Base-by-base conservation (phyloP, 2,888 invertebrate genomes). In the Epiblema foenella region DNA sequence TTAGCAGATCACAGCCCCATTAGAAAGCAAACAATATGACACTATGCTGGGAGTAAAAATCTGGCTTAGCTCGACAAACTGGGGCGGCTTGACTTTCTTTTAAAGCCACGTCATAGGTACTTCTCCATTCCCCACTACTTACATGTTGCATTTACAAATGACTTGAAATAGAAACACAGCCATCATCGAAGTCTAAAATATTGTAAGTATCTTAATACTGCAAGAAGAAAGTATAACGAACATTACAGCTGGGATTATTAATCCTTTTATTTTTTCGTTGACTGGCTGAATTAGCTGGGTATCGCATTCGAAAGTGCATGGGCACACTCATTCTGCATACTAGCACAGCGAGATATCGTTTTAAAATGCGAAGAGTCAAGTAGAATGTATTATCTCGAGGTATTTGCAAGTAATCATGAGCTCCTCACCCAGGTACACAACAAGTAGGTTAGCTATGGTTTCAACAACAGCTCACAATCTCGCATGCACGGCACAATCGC, bases 401-500 rank as follows among this genome's bases (percentile, higher is more conserved):
- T 46, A 46, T 46, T 46, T 46, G 0, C 46, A 46, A 46, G 46
- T n/a, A n/a, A 46, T n/a, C n/a, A 46, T n/a, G 12, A 76, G 24
- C 24, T 3, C 24, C 24, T 1, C 24, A 24, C 24, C 51, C 1
- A 42, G 9, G 9, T 42, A 1, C 18, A 11, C 8, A 0, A 15
- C 29, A 8, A n/a, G 0, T n/a, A n/a, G n/a, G n/a, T n/a, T n/a
- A n/a, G n/a, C n/a, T n/a, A 24, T 10, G n/a, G 24, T 37, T 17
- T 17, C 29, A 11, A n/a, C 29, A 57, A 12, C 65, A 17, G 68
- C 60, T n/a, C n/a, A n/a, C n/a, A n/a, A 68, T 59, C 73, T 74
- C 75, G 73, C 80, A 76, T 82, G 78, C 76, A 20, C 37, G n/a
- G 80, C 80, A 69, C 69, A 75, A 73, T 49, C 65, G 74, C 71